A percentile compares a stretch with the other conserved stretches of the same genome.
Conservation (phyloP, 2,888 invertebrate genomes). For the Nemotelus nigrinus region DNA sequence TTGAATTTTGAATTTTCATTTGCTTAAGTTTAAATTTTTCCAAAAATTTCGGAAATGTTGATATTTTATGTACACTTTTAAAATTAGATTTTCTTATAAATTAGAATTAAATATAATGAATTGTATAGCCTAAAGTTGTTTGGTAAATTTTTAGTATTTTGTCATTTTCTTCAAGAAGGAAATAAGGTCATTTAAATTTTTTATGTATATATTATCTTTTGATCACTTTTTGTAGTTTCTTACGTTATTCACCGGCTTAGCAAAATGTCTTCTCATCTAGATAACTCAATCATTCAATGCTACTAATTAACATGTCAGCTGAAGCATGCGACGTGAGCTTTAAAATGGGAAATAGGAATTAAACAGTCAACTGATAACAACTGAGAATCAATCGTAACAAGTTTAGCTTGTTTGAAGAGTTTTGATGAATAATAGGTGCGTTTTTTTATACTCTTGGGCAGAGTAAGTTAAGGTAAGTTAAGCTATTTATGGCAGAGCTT, state of each 20-base stretch:
- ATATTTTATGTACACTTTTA: constrained; percentile 18
- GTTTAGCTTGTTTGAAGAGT: too few species aligned
- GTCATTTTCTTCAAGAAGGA: constrained; percentile 10
- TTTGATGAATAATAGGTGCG: too few species aligned
- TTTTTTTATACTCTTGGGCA: too few species aligned
- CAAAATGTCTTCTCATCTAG: constrained; percentile 18
- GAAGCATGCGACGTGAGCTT: too few species aligned
- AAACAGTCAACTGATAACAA: not conserved
- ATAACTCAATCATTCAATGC: constrained; percentile 25
- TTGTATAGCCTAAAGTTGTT: constrained; percentile 39
- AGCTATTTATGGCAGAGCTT: too few species aligned
- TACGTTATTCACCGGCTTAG: constrained; percentile 23
- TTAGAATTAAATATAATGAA: not conserved
- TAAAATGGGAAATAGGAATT: too few species aligned
- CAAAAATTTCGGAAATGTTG: too few species aligned
- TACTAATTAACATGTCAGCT: constrained; percentile 2
- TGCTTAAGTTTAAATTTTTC: not conserved
- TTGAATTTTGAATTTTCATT: constrained; percentile 24
- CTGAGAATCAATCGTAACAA: not conserved
- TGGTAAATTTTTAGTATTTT: constrained; percentile 13
- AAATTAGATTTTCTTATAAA: constrained; percentile 33
- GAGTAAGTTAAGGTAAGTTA: too few species aligned
- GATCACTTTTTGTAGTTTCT: constrained; percentile 33
- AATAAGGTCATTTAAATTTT: not conserved
- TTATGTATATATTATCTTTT: constrained; percentile 35